phyloP scores from a whole-genome alignment of 2,888 invertebrate species.

The Drosophila cracens region DNA sequence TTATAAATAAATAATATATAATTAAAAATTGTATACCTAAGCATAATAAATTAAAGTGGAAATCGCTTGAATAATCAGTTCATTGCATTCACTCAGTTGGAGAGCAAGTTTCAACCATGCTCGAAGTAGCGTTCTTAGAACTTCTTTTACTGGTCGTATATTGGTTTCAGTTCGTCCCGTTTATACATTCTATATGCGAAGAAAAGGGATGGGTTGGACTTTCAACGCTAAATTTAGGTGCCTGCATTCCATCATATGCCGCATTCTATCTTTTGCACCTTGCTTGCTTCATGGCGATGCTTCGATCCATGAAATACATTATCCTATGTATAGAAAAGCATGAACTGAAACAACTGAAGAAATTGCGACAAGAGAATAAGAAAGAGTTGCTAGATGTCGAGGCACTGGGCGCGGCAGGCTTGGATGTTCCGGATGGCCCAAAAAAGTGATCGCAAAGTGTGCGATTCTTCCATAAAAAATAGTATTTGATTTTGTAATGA shows the following conservation, averaged over 20 bases:
- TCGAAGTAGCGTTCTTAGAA: slow-evolving; percentile 36
- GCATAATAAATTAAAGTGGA: neutral
- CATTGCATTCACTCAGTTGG: neutral
- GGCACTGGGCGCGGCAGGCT: neutral
- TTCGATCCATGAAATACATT: neutral
- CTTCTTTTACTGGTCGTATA: slow-evolving; percentile 18
- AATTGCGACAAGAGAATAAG: neutral
- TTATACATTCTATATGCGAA: neutral
- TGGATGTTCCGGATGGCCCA: slow-evolving; percentile 11
- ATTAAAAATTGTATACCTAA: neutral
- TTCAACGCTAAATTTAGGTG: no score
- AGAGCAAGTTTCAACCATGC: slow-evolving; percentile 19
- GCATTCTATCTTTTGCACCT: neutral
- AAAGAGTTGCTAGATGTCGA: slow-evolving; percentile 4
- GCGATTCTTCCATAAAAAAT: neutral
- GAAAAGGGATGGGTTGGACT: neutral
- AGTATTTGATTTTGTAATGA: neutral
- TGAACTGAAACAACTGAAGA: slow-evolving; percentile 4
- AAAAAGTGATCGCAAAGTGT: neutral
- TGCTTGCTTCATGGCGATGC: slow-evolving; percentile 4
- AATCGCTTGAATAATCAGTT: slow-evolving; percentile 9
- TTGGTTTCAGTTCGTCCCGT: slow-evolving; percentile 20
- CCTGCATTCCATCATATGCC: neutral
- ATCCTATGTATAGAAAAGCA: neutral
- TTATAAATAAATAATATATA: neutral